A percentile compares a stretch with the other conserved stretches of the same genome.
Conservation (phyloP, 2,888 invertebrate species). For the Polymixis lichenea region DNA sequence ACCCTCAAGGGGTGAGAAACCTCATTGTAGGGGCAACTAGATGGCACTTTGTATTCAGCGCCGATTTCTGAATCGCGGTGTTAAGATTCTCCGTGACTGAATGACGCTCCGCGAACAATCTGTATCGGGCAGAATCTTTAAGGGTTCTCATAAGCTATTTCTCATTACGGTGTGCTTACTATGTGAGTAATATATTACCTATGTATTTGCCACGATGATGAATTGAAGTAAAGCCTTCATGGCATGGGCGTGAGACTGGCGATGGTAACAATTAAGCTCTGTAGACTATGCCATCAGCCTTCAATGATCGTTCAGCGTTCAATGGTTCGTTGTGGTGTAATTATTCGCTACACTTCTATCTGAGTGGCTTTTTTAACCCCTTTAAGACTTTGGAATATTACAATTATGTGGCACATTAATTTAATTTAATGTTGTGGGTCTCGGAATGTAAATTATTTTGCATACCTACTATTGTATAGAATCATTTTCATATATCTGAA, state of each 20-base stretch:
- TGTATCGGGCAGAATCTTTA: constrained; percentile 63
- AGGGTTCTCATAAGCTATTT: constrained; percentile 37
- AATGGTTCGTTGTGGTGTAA: too few relatives aligned
- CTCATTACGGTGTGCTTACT: constrained; percentile 47
- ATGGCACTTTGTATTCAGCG: constrained; percentile 44
- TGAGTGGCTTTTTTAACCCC: constrained; percentile 58
- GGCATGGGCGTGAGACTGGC: constrained; percentile 71
- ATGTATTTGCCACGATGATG: constrained; percentile 66
- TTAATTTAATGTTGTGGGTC: too few relatives aligned
- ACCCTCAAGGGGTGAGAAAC: not conserved
- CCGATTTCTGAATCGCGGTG: constrained; percentile 34
- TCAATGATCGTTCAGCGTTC: constrained; percentile 74
- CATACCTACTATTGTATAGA: too few relatives aligned
- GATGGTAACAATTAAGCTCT: constrained; percentile 17
- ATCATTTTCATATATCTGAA: too few relatives aligned
- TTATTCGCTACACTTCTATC: constrained; percentile 5
- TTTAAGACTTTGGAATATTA: not conserved
- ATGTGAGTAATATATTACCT: constrained; percentile 56
- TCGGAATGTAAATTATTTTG: too few relatives aligned
- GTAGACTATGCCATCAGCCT: constrained; percentile 54
- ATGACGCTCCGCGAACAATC: constrained; percentile 31
- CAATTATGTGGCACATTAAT: too few relatives aligned
- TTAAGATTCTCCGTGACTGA: constrained; percentile 12
- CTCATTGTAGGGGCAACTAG: constrained; percentile 30
- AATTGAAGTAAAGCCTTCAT: constrained; percentile 51